Base-by-base conservation (phyloP, 37 sponge, comb jelly and placozoan genomes). In the Axinella damicornis region DNA sequence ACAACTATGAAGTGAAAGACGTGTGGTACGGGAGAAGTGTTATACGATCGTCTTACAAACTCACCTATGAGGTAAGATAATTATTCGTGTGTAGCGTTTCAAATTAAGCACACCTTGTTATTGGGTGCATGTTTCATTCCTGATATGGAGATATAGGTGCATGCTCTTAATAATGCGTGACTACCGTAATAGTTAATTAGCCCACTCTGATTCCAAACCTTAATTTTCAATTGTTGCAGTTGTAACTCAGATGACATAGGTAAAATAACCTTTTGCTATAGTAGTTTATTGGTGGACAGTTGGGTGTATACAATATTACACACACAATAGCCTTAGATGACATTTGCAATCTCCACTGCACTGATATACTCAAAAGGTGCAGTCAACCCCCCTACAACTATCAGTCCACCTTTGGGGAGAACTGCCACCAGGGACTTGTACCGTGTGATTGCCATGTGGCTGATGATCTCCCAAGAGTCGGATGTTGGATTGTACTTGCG, bases 21-120 rank as follows among this genome's bases (percentile, higher is more conserved):
- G 94, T 90, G 54, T 94, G 92, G 92, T 87, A 73, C 61, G 91
- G 95, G 12, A 58, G 95, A 24, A 94, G 85, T 15, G 78, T 94
- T 25, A 94, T 94, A 27, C 56, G 85, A 28, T 94, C 95, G 41
- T 38, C 56, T 5, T 90, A 87, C 79, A 94, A 94, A 61, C 85
- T 94, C 34, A 67, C 82, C 2, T 94, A 94, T 78, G 92, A 90
- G 71, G 95, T 86, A 61, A 54, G 88, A 54, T 56, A 32, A 2
- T 55, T 36, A 22, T 30, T 53, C 21, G 21, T 80, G 14, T 57
- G 52, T 68, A 22, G 2, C 33, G 34, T 27, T 24, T 46, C 60
- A 65, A 40, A 16, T 12, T 27, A 71, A n/a, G n/a, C n/a, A n/a
- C n/a, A n/a, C n/a, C n/a, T n/a, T n/a, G n/a, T n/a, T n/a, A n/a